phyloP scores from a whole-genome alignment of 2,888 invertebrate genomes.

The Harpagoxenus sublaevis region DNA sequence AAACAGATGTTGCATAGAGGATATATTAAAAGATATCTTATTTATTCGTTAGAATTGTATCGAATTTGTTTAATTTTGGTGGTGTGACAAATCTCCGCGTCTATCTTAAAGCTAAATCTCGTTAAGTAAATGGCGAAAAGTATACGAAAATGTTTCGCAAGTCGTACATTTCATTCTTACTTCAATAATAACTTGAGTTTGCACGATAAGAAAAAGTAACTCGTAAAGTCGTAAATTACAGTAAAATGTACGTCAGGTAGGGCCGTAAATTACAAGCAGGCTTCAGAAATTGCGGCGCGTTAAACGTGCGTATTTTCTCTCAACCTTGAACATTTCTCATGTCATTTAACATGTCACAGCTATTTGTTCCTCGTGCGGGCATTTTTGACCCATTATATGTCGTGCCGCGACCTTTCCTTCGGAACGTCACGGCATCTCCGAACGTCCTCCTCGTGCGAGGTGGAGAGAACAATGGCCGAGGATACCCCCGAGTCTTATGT shows the following conservation, averaged over 20 bases:
- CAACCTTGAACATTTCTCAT: slow-evolving; percentile 9
- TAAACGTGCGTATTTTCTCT: not conserved
- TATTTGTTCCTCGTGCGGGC: slow-evolving; percentile 13
- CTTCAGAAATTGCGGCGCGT: not conserved
- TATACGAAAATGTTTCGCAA: not conserved
- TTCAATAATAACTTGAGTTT: not conserved
- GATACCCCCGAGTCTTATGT: slow-evolving; percentile 60
- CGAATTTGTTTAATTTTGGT: not conserved
- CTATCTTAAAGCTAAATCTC: not conserved
- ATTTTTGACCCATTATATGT: slow-evolving; percentile 29
- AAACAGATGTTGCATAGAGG: not conserved
- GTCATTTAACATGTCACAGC: slow-evolving; percentile 6
- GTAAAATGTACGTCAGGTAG: not conserved
- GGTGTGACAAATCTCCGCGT: not conserved
- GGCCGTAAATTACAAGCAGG: not conserved
- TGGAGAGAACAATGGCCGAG: slow-evolving; percentile 62
- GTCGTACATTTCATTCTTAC: not conserved
- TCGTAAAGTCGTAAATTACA: slow-evolving; percentile 15
- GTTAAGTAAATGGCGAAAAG: not conserved
- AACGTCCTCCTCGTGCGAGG: slow-evolving; percentile 21
- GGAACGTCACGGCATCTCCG: not conserved
- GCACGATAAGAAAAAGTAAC: slow-evolving; percentile 19
- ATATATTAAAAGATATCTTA: not conserved
- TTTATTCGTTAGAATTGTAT: not conserved
- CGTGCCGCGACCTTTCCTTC: not conserved